Evolutionary conservation across 2,113 vertebrate genomes (phyloP).

Genomic region (Hippocampus guttulatus): DNA sequence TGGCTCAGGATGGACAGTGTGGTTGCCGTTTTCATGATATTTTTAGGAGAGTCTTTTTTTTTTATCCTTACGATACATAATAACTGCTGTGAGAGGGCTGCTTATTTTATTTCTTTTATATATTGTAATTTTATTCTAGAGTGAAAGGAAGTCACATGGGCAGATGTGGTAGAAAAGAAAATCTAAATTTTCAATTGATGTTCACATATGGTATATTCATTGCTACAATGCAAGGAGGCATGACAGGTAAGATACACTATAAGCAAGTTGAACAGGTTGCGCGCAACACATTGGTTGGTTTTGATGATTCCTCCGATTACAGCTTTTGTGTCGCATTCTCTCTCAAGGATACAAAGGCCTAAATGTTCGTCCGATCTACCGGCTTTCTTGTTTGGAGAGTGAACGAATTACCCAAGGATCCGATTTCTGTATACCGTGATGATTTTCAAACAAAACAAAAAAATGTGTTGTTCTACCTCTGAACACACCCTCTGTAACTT

Average conservation of each 20-base stretch:
- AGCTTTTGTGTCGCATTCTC: constrained; percentile 34
- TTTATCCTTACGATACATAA: neutral
- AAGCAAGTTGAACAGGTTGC: constrained; percentile 58
- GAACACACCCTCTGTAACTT: constrained; percentile 40
- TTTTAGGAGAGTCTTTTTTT: neutral
- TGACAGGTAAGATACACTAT: constrained; percentile 7
- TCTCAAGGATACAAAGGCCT: constrained; percentile 27
- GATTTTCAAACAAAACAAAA: neutral
- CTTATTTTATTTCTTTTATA: neutral
- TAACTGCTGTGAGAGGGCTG: neutral
- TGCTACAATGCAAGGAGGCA: neutral
- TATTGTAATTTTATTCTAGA: neutral
- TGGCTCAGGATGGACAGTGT: neutral
- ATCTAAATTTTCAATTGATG: no score
- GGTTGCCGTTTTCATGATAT: neutral
- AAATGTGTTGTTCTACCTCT: constrained; percentile 15
- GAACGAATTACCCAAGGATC: neutral
- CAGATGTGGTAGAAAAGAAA: neutral
- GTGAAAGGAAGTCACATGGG: neutral
- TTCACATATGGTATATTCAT: neutral
- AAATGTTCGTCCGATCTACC: constrained; percentile 6
- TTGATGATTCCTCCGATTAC: constrained; percentile 10
- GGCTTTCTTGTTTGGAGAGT: neutral
- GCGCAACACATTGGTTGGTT: constrained; percentile 19
- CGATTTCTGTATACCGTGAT: neutral